These are phyloP conservation scores for Amiota communis DNA, from an alignment of 2,888 invertebrate species.

Conservation along the genomic window DNA sequence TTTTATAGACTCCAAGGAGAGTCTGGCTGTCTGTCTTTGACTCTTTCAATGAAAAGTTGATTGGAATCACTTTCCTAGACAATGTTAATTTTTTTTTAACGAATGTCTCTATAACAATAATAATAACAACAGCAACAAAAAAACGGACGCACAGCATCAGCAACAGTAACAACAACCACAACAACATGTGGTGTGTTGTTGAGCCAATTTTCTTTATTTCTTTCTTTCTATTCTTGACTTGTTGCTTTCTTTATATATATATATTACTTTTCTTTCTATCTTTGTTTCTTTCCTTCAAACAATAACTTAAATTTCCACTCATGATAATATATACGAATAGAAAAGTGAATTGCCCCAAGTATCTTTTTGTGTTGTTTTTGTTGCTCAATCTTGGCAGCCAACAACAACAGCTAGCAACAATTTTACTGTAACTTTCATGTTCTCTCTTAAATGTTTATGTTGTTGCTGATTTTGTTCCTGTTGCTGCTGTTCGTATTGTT, in stretches of 20 bases:
- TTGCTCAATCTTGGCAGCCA: neutral
- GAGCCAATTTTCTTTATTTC: conserved; percentile 41
- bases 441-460: conserved; percentile 28
- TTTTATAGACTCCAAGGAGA: conserved; percentile 31
- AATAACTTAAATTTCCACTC: conserved; percentile 56
- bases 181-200: conserved; percentile 13
- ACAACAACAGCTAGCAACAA: conserved; percentile 19
- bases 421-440: conserved; percentile 43
- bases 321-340: conserved; percentile 48
- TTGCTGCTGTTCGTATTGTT: neutral
- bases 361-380: conserved; percentile 11
- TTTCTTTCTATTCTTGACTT: conserved; percentile 46
- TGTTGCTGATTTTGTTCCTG: conserved; percentile 37
- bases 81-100: neutral
- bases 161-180: neutral
- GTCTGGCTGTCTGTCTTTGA: neutral
- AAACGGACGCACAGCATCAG: conserved; percentile 4
- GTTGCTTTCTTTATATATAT: no score
- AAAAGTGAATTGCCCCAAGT: conserved; percentile 61
- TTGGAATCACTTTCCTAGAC: conserved; percentile 35
- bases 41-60: neutral
- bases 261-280: neutral
- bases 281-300: conserved; percentile 19
- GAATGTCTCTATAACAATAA: neutral
- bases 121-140: neutral